A percentile compares a stretch with the other conserved stretches of the same genome.
phyloP scores from a whole-genome alignment of 2,888 invertebrate species.

The Lumbricus terrestris region DNA sequence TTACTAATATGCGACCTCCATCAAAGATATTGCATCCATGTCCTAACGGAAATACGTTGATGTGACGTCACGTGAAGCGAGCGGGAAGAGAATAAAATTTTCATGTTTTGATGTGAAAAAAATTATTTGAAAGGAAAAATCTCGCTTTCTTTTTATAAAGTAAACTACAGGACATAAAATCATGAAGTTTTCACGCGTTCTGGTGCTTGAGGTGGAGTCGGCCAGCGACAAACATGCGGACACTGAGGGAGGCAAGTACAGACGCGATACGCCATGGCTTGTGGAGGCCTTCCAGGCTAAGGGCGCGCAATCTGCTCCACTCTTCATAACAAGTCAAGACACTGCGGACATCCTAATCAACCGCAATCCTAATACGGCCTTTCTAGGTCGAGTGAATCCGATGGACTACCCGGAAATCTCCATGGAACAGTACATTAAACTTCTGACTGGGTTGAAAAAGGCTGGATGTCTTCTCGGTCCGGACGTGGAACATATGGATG shows the following conservation, averaged over 20 bases:
- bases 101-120: neutral
- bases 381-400: constrained; percentile 34
- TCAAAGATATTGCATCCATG: neutral
- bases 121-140: neutral
- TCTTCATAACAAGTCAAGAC: constrained; percentile 33
- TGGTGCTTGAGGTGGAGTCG: constrained; percentile 34
- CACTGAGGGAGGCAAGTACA: constrained; percentile 34
- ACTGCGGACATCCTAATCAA: constrained; percentile 30
- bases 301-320: constrained; percentile 28
- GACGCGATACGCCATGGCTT: constrained; percentile 37
- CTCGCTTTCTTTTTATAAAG: neutral
- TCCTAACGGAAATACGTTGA: neutral
- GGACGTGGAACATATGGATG: constrained; percentile 35
- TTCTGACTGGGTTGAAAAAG: constrained; percentile 31
- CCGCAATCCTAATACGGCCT: constrained; percentile 34
- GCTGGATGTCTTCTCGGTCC: constrained; percentile 34
- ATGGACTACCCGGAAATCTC: constrained; percentile 35
- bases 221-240: constrained; percentile 35
- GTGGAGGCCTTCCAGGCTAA: constrained; percentile 35
- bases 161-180: neutral
- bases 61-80: neutral
- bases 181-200: constrained; percentile 31
- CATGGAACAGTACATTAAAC: constrained; percentile 32
- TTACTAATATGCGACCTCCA: neutral
- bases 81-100: neutral